Evolutionary conservation across 1,140 invertebrate genomes (phyloP), one percentile per base, ranked within the genome.

Genomic region (Pseudachorutes palmiensis): DNA sequence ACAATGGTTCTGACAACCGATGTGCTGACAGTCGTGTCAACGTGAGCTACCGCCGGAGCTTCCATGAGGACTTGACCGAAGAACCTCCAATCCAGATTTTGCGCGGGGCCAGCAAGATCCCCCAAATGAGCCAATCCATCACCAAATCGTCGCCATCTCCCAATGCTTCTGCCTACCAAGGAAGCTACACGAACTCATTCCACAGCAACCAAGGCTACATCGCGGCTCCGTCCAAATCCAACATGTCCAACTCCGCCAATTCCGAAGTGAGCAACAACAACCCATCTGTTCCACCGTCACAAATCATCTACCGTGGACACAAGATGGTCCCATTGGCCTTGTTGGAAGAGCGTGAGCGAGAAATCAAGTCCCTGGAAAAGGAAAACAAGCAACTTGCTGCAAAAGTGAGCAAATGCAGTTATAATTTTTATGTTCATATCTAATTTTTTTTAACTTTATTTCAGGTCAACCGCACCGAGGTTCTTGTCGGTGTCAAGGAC

Each of bases 221-320:
- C 28, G 26, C 5, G 22, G 9, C 31, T 31, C 12, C 26, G 22
- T 0, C 41, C 36, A 19, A 65, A 12, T 14, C 33, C 30, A 1
- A 55, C 26, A 31, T 33, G 45, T 19, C 14, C 41, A 1, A 62
- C 41, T n/a, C n/a, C 62, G 49, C 28, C 19, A 61, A 61, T 57
- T 31, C n/a, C 22, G 60, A 62, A 31, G 2, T 16, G 2, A 32
- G 2, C 19, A 36, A 36, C 41, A 22, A 64, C 62, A 64, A 64
- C 45, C 28, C 62, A 19, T 12, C 41, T 5, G 5, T 3, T 5
- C 59, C 66, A 29, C 71, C 71, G n/a, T 26, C 48, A 16, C 71
- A 72, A 55, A 66, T 72, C n/a, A 62, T 72, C 32, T 72, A 70
- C 64, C 31, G 67, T 12, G 71, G 71, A 31, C 66, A 70, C 41